Percentiles rank a stretch among this genome's conserved stretches.
Evolutionary conservation across 92 coral and sea anemone genomes (phyloP).

Genomic region (Palythoa caribaeorum): DNA sequence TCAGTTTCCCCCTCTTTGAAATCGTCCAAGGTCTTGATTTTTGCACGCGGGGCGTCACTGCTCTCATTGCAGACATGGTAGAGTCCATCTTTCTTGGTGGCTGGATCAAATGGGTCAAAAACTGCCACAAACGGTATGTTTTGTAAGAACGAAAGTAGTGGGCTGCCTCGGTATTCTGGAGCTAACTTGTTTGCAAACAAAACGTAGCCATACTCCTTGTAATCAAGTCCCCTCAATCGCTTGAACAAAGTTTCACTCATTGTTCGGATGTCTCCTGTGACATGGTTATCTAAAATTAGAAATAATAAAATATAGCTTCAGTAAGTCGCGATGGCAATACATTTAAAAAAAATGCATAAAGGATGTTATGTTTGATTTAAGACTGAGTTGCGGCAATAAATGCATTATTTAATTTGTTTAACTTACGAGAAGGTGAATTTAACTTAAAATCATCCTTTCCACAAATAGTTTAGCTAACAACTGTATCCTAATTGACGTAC

Average conservation of each 20-base stretch:
- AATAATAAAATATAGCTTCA: too few species aligned
- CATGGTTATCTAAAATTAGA: too few species aligned
- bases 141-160: background rate
- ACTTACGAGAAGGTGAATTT: too few species aligned
- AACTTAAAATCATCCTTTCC: too few species aligned
- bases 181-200: slow-evolving; percentile 67
- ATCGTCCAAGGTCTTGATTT: slow-evolving; percentile 57
- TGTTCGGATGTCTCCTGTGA: slow-evolving; percentile 32
- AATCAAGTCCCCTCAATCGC: slow-evolving; percentile 51
- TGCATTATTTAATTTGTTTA: too few species aligned
- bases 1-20: slow-evolving; percentile 53
- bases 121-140: too few species aligned
- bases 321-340: too few species aligned
- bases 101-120: slow-evolving; percentile 41
- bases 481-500: too few species aligned
- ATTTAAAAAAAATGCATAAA: too few species aligned
- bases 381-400: too few species aligned
- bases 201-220: slow-evolving; percentile 62
- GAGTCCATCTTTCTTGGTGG: slow-evolving; percentile 61
- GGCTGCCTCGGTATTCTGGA: slow-evolving; percentile 58
- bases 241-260: slow-evolving; percentile 45
- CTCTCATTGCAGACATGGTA: slow-evolving; percentile 66
- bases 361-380: too few species aligned
- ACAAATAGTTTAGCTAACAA: too few species aligned
- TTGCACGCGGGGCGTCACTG: slow-evolving; percentile 63